Evolutionary conservation across 2,888 invertebrate species (phyloP), one percentile per base, ranked within the genome.

Genomic region (Nyleta sp.): DNA sequence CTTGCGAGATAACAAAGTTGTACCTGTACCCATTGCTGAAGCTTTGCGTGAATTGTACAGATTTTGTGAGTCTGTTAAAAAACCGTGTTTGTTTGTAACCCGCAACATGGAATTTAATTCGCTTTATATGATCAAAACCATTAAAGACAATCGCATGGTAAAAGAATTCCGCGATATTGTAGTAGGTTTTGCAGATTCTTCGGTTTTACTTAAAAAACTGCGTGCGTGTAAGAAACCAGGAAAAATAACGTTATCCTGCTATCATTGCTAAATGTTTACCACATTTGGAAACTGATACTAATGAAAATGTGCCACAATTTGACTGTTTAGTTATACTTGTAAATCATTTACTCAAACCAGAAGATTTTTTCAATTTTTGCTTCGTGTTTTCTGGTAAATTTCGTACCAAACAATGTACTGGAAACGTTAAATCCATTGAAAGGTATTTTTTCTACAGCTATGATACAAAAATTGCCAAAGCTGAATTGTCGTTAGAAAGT

Each of bases 21-120:
- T 15, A 31, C n/a, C 50, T 31, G 15, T 50, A 11, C 50, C 50
- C 2, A 50, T 50, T 28, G 28, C 31, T 2, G 13, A 50, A 50
- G 50, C 50, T 13, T 50, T 50, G 15, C 24, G 10, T 13, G 15
- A 50, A 15, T 15, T 50, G 50, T 15, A 15, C 8, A 15, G 1
- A 13, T 50, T 50, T 50, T 50, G 24, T 28, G 28, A 50, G 13
- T 50, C 31, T 11, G 8, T 50, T 28, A 15, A 28, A 8, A 24
- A 50, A 7, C 50, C 28, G 13, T 50, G 50, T n/a, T 50, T 50
- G 13, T 50, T 50, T 13, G 50, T 50, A 28, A 50, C 50, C 3
- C 50, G 24, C 15, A 50, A 50, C 11, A 24, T 28, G 50, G 28
- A 50, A 31, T 50, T 50, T 28, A 18, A 24, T 50, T 50, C 50